Percentiles rank a stretch among this genome's conserved stretches.
phyloP scores from a whole-genome alignment of 1,140 invertebrate genomes.

The Heliothis virescens region DNA sequence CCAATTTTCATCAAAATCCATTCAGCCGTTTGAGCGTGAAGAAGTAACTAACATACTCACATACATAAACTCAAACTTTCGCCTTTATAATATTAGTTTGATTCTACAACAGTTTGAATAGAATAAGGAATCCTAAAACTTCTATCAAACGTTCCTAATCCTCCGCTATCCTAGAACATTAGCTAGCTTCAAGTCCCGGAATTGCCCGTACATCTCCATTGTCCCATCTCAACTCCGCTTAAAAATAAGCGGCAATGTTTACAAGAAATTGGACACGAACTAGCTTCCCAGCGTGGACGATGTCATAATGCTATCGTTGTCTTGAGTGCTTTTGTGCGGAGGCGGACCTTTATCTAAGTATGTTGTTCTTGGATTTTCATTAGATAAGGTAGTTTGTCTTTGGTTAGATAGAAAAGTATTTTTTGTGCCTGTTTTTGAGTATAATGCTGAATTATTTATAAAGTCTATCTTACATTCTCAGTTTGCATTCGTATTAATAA shows the following conservation, averaged over 20 bases:
- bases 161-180: background rate
- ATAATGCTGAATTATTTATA: too few species aligned
- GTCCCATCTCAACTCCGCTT: background rate
- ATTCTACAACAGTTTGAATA: too few species aligned
- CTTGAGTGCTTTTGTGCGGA: constrained; percentile 1
- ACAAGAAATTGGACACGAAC: constrained; percentile 14
- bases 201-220: constrained; percentile 4
- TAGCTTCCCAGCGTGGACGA: background rate
- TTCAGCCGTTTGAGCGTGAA: too few species aligned
- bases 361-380: background rate
- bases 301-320: constrained; percentile 21
- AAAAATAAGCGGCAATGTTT: constrained; percentile 23
- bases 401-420: background rate
- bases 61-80: too few species aligned
- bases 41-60: too few species aligned
- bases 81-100: too few species aligned
- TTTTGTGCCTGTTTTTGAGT: too few species aligned
- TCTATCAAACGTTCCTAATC: background rate
- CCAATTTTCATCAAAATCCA: too few species aligned
- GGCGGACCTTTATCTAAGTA: background rate
- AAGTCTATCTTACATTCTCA: too few species aligned
- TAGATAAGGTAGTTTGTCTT: background rate
- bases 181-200: constrained; percentile 4
- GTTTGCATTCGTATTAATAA: too few species aligned
- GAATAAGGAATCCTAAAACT: background rate